Conservation (phyloP, 2,113 vertebrate species). For the Microcebus jonahi region DNA sequence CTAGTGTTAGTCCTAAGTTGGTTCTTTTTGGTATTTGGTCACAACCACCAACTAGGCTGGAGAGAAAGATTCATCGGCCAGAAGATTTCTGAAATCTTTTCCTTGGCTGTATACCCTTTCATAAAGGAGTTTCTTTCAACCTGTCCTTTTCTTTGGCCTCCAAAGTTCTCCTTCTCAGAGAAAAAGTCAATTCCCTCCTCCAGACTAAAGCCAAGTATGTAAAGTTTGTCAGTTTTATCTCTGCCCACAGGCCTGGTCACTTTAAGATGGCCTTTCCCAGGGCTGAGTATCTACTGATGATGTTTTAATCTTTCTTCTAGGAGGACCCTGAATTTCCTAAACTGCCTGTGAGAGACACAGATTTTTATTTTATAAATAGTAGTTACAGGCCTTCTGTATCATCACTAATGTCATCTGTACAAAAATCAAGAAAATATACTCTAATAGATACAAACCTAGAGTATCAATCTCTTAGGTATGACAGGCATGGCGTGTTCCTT, state of each 20-base stretch:
- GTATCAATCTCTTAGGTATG: neutral
- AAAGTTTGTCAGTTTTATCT: neutral
- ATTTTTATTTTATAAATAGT: constrained; percentile 3
- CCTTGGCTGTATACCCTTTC: neutral
- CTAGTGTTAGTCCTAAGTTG: neutral
- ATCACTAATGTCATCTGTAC: neutral
- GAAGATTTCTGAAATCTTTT: constrained; percentile 40
- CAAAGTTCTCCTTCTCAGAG: neutral
- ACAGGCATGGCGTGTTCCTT: neutral
- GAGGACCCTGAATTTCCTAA: neutral
- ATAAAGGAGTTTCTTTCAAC: constrained; percentile 8
- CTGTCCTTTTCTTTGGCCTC: constrained; percentile 4
- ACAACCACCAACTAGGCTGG: neutral
- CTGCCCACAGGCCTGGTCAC: neutral
- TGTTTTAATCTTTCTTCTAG: neutral
- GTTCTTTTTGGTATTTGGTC: neutral
- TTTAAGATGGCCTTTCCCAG: neutral
- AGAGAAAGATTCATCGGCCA: neutral
- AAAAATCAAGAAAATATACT: constrained; percentile 27
- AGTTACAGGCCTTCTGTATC: neutral
- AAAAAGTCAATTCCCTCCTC: neutral
- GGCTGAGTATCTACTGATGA: neutral
- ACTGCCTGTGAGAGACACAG: constrained; percentile 9
- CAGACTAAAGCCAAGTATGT: neutral
- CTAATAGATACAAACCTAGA: neutral